Evolutionary conservation across 2,888 invertebrate species (phyloP).

Genomic region (Mythimna pallens): DNA sequence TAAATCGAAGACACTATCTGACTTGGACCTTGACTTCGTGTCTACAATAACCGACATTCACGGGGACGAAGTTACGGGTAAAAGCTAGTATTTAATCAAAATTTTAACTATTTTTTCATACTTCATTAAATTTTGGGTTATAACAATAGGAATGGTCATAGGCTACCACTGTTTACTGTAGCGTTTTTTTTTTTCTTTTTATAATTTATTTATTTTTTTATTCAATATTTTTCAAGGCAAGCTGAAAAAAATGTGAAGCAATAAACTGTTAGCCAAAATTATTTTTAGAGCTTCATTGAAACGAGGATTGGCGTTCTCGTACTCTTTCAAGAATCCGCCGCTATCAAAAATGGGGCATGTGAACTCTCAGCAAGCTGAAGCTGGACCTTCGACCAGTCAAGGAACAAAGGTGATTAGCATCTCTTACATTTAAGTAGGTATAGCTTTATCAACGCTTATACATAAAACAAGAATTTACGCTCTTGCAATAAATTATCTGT

Average conservation of each 20-base stretch:
- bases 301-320: constrained; percentile 93
- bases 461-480: neutral
- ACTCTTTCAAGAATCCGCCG: constrained; percentile 94
- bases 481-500: neutral
- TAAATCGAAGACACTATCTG: too few species aligned
- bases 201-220: neutral
- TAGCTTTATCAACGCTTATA: constrained; percentile 16
- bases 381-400: constrained; percentile 68
- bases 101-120: neutral
- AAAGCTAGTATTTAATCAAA: neutral
- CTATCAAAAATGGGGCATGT: constrained; percentile 95
- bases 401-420: constrained; percentile 53
- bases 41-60: too few species aligned
- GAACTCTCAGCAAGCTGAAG: constrained; percentile 71
- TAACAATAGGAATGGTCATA: neutral
- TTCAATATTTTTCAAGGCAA: neutral
- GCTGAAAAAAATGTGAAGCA: neutral
- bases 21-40: too few species aligned
- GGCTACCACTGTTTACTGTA: neutral
- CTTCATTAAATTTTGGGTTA: neutral
- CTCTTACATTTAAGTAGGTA: constrained; percentile 22
- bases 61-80: too few species aligned
- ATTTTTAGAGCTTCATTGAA: constrained; percentile 91
- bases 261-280: neutral
- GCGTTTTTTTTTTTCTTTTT: neutral